Conservation (phyloP, 2,797 vertebrate species). For the Caiman crocodilus region DNA sequence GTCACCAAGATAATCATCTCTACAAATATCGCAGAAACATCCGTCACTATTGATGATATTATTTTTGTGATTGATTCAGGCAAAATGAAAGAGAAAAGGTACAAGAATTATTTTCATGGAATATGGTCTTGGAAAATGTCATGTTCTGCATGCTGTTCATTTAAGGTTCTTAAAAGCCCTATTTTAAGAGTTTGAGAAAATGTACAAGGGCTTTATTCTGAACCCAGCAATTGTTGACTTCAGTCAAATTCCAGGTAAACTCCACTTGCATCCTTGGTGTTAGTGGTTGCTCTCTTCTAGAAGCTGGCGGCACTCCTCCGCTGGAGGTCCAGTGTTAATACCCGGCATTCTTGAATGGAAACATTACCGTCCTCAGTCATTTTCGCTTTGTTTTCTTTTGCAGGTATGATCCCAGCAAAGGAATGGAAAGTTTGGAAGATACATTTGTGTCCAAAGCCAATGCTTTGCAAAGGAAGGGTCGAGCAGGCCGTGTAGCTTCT, state of each 20-base stretch:
- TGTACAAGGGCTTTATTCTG: background rate
- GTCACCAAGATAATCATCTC: conserved; percentile 97
- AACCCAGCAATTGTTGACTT: background rate
- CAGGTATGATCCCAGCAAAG: conserved; percentile 94
- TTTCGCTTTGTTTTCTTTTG: conserved; percentile 1
- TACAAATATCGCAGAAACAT: conserved; percentile 98
- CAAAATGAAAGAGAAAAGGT: conserved; percentile 99
- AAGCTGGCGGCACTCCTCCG: background rate
- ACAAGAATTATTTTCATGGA: background rate
- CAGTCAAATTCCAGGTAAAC: background rate
- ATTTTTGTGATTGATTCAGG: conserved; percentile 97
- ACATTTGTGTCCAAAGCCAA: conserved; percentile 95
- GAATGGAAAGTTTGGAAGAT: conserved; percentile 99
- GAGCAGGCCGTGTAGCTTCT: conserved; percentile 95
- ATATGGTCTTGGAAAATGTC: background rate
- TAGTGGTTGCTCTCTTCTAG: background rate
- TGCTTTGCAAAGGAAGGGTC: conserved; percentile 93
- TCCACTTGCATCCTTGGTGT: background rate
- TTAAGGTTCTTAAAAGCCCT: background rate
- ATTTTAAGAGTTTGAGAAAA: background rate
- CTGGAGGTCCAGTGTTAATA: background rate
- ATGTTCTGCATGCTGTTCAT: background rate
- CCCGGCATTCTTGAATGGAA: background rate
- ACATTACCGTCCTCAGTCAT: background rate
- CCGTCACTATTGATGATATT: conserved; percentile 96